Conservation (phyloP, 1,140 invertebrate genomes). For the Drosophila micromelanica region DNA sequence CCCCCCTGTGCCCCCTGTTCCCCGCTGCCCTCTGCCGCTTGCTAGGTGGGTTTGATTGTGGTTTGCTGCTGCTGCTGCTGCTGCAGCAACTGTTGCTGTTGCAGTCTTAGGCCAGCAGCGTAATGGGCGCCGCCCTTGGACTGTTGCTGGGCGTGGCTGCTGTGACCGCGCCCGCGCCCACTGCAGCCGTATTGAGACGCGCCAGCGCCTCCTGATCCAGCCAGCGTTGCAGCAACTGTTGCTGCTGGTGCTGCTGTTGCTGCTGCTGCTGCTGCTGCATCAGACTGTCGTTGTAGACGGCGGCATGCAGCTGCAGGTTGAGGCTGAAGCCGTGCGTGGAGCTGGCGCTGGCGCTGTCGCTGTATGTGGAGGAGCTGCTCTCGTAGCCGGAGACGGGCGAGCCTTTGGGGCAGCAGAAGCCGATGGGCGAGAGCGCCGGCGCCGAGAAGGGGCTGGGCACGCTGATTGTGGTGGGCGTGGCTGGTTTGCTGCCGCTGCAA, state of each 20-base stretch:
- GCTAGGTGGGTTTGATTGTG: conserved; percentile 52
- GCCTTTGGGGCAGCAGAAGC: conserved; percentile 77
- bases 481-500: conserved; percentile 25
- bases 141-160: conserved; percentile 19
- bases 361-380: conserved; percentile 83
- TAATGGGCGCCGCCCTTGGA: conserved; percentile 44
- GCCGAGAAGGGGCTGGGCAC: conserved; percentile 64
- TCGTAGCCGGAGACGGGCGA: conserved; percentile 83
- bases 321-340: conserved; percentile 80
- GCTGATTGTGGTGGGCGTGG: conserved; percentile 60
- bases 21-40: conserved; percentile 40
- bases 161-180: conserved; percentile 8
- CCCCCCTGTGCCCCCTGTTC: conserved; percentile 60
- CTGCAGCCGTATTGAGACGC: conserved; percentile 27
- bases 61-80: conserved; percentile 12
- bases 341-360: conserved; percentile 60
- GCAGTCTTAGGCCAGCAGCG: conserved; percentile 50
- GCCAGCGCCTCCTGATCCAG: conserved; percentile 67
- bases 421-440: conserved; percentile 64
- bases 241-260: conserved; percentile 57
- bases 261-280: conserved; percentile 74
- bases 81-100: conserved; percentile 6
- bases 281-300: conserved; percentile 85
- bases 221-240: conserved; percentile 63
- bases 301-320: conserved; percentile 85